These are phyloP conservation scores for Baccha elongata DNA, from an alignment of 2,888 invertebrate genomes.

Conservation along the genomic window DNA sequence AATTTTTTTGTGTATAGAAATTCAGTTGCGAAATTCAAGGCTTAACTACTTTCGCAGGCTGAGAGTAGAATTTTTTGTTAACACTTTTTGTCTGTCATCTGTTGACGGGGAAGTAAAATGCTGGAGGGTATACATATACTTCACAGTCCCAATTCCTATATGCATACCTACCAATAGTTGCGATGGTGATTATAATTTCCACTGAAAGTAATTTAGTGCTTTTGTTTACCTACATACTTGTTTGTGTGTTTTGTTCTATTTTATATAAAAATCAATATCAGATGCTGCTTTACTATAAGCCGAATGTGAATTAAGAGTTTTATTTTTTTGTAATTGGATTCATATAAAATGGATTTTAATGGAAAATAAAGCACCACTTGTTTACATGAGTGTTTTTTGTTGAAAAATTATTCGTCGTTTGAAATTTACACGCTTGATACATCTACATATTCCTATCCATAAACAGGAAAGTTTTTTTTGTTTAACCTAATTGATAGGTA, in stretches of 20 bases:
- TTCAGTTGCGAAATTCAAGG: constrained; percentile 24
- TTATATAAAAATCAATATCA: constrained; percentile 7
- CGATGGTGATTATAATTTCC: not conserved
- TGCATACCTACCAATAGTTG: not conserved
- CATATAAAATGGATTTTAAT: constrained; percentile 22
- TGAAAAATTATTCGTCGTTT: not conserved
- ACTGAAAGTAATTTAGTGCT: constrained; percentile 18
- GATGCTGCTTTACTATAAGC: not conserved
- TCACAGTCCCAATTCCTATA: not conserved
- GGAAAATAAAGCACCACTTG: constrained; percentile 10
- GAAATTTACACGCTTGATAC: not conserved
- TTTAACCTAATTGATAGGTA: not conserved
- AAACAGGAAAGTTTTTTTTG: not conserved
- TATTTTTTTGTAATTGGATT: not conserved
- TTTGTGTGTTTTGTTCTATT: not conserved
- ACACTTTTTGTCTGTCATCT: constrained; percentile 8
- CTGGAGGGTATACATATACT: not conserved
- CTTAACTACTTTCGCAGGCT: constrained; percentile 12
- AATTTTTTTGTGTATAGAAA: constrained; percentile 12
- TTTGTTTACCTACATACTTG: not conserved
- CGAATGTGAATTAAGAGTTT: not conserved
- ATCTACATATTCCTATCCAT: not conserved
- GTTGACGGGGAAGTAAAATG: not conserved
- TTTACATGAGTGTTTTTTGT: constrained; percentile 23
- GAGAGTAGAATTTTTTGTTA: not conserved